phyloP scores from a whole-genome alignment of 2,797 vertebrate species.

The Melanogrammus aeglefinus region DNA sequence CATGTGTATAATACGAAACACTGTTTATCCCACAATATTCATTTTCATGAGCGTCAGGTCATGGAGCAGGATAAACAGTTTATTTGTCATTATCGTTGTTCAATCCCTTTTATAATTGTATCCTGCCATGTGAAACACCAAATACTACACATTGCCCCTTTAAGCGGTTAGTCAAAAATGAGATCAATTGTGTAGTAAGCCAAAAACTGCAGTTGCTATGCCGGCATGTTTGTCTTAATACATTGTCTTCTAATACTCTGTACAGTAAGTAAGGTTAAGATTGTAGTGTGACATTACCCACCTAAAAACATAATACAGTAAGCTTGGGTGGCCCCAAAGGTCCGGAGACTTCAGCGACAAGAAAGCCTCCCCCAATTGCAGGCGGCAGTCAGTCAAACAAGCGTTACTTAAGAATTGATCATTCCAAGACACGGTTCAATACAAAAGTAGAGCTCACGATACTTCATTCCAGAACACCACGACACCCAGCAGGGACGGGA shows the following conservation, averaged over 20 bases:
- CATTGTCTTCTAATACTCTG: constrained; percentile 51
- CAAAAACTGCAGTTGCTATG: constrained; percentile 50
- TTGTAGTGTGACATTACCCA: constrained; percentile 36
- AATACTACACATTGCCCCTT: neutral
- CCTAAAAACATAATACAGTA: constrained; percentile 34
- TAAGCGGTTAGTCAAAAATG: constrained; percentile 1
- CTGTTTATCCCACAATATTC: neutral
- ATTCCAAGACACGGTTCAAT: constrained; percentile 45
- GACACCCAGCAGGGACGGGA: constrained; percentile 39
- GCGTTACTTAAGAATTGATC: constrained; percentile 43
- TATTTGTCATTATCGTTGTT: neutral
- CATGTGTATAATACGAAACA: constrained; percentile 3
- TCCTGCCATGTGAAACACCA: neutral
- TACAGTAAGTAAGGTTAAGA: constrained; percentile 56
- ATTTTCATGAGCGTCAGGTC: neutral
- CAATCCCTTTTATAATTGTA: neutral
- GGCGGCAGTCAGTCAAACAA: constrained; percentile 51
- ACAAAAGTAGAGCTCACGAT: constrained; percentile 53
- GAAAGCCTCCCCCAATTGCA: constrained; percentile 44
- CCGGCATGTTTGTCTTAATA: constrained; percentile 57
- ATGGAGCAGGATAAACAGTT: constrained; percentile 2
- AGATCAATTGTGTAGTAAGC: constrained; percentile 3
- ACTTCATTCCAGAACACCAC: constrained; percentile 47
- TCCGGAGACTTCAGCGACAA: constrained; percentile 29
- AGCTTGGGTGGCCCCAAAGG: constrained; percentile 42